These are phyloP conservation scores for Sciurus carolinensis DNA, from an alignment of 2,797 vertebrate species.

Conservation along the genomic window DNA sequence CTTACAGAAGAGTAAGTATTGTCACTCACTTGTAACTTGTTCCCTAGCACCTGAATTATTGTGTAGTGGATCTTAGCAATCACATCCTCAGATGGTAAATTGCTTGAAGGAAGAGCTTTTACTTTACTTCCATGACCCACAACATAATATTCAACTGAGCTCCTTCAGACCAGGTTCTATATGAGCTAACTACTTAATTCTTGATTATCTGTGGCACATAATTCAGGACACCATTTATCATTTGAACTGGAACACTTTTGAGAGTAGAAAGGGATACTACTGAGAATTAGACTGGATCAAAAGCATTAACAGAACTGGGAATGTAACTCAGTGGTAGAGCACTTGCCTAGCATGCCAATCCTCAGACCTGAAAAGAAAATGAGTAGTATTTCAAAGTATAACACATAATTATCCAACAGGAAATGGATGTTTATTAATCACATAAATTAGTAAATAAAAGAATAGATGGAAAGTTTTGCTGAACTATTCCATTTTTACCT, in stretches of 20 bases:
- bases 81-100: not conserved
- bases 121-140: not conserved
- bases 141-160: not conserved
- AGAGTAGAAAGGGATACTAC: not conserved
- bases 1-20: not conserved
- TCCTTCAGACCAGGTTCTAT: not conserved
- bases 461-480: not conserved
- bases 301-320: not conserved
- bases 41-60: not conserved
- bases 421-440: not conserved
- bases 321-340: too few relatives aligned
- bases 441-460: not conserved
- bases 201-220: conserved; percentile 17
- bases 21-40: not conserved
- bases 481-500: not conserved
- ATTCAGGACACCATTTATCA: conserved; percentile 14
- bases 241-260: conserved; percentile 41
- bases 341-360: too few relatives aligned
- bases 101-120: not conserved
- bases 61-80: not conserved
- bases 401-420: not conserved
- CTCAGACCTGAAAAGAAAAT: too few relatives aligned
- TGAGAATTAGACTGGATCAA: conserved; percentile 18
- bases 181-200: not conserved
- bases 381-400: not conserved